Conservation (phyloP, 1,140 invertebrate genomes). For the Cherax quadricarinatus region DNA sequence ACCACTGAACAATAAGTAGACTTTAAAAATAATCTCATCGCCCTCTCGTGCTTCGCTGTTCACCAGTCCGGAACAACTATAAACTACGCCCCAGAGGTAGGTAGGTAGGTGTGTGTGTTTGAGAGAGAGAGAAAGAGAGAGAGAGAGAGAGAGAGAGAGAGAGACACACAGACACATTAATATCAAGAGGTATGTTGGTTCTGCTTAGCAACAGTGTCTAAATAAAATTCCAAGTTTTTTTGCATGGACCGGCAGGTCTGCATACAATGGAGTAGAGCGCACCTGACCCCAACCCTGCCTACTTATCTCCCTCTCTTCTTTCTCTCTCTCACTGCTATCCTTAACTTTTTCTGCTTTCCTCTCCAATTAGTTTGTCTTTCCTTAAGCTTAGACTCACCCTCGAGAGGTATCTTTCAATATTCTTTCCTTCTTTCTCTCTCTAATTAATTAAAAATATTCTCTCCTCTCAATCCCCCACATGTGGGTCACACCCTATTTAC, state of each 20-base stretch:
- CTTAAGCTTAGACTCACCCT: no score
- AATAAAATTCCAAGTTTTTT: neutral
- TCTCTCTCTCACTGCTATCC: neutral
- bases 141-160: constrained; percentile 16
- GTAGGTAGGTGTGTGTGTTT: no score
- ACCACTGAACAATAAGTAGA: no score
- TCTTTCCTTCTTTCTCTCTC: no score
- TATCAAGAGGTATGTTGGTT: neutral
- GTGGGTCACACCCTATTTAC: neutral
- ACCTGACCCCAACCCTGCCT: neutral
- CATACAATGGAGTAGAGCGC: constrained; percentile 7
- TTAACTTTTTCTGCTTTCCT: neutral
- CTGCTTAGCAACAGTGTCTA: neutral
- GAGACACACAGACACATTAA: constrained; percentile 4
- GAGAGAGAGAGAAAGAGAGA: neutral
- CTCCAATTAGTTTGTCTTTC: neutral
- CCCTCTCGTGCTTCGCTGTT: no score
- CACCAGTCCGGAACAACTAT: no score
- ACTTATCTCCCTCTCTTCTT: neutral
- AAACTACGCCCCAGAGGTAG: no score
- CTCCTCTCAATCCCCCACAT: neutral
- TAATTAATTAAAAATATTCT: no score
- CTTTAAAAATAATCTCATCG: no score
- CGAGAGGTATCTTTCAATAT: no score
- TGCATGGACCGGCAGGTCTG: neutral